Evolutionary conservation across 2,888 invertebrate genomes (phyloP), one percentile per base, ranked within the genome.

Genomic region (Bursaphelenchus okinawaensis): DNA sequence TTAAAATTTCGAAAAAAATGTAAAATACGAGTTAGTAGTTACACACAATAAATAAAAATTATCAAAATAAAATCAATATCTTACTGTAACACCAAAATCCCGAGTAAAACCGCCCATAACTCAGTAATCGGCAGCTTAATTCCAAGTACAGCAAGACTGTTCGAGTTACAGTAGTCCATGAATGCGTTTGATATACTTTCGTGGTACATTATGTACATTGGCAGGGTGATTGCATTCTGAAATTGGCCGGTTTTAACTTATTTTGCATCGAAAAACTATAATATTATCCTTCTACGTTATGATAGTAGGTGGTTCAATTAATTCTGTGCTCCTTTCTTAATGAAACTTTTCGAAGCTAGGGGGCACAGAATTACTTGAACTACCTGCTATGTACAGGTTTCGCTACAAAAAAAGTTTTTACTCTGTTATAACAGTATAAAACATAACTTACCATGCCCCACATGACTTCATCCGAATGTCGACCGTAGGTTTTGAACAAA

Each of bases 1-100:
- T n/a, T n/a, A n/a, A n/a, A n/a, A n/a, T n/a, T n/a, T n/a, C n/a
- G n/a, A n/a, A n/a, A n/a, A n/a, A n/a, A n/a, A n/a, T n/a, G n/a
- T n/a, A n/a, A n/a, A n/a, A n/a, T n/a, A n/a, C n/a, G n/a, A n/a
- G n/a, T n/a, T n/a, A n/a, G n/a, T n/a, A n/a, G n/a, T n/a, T n/a
- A n/a, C n/a, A 56, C 16, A 56, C 29, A 56, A 26, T 6, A 56
- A 56, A 6, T 26, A 56, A 58, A 59, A 12, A 4, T 26, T 55
- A 28, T 19, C 60, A n/a, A 23, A 7, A 64, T 23, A 59, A 19
- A 6, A 19, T 4, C 29, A 9, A 9, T 24, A 61, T 62, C 65
- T 86, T 89, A 95, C 87, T 95, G 94, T 0, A 93, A 92, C 2
- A 91, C 75, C 7, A 91, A 89, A 83, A 93, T 93, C 26, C 90